Evolutionary conservation across 2,797 vertebrate species (phyloP).

Genomic region (Serranus cabrilla): DNA sequence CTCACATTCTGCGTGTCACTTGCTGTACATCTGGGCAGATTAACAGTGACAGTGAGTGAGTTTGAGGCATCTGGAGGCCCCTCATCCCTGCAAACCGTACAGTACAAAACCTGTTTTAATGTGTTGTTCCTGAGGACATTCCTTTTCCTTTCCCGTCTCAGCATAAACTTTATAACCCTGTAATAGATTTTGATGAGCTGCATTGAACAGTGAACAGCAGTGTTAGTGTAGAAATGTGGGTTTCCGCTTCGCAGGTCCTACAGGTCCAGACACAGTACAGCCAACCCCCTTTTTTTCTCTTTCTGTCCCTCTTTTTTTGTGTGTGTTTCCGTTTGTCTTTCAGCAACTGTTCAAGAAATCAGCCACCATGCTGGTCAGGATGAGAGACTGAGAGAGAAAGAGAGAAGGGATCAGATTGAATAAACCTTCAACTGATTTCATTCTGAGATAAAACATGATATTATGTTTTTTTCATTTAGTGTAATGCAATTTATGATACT

Average conservation of each 20-base stretch:
- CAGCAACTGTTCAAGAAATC: slow-evolving; percentile 61
- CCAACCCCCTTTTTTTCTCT: slow-evolving; percentile 2
- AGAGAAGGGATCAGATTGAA: slow-evolving; percentile 36
- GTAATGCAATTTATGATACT: background rate
- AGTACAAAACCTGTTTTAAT: background rate
- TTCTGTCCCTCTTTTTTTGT: slow-evolving; percentile 35
- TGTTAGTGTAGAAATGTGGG: slow-evolving; percentile 31
- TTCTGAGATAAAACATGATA: slow-evolving; percentile 52
- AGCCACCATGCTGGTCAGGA: slow-evolving; percentile 70
- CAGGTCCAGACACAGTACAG: slow-evolving; percentile 63
- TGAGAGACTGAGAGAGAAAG: slow-evolving; percentile 72
- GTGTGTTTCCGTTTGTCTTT: slow-evolving; percentile 58
- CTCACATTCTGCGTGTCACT: slow-evolving; percentile 63
- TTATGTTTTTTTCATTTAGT: slow-evolving; percentile 35
- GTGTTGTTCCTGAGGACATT: slow-evolving; percentile 2
- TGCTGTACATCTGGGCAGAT: slow-evolving; percentile 65
- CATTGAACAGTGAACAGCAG: slow-evolving; percentile 11
- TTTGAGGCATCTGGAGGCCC: slow-evolving; percentile 53
- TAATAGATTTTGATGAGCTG: slow-evolving; percentile 20
- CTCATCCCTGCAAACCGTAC: background rate
- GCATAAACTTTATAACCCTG: slow-evolving; percentile 16
- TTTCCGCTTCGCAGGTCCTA: slow-evolving; percentile 29
- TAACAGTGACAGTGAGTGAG: slow-evolving; percentile 63
- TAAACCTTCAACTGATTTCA: slow-evolving; percentile 59
- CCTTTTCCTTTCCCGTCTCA: background rate